Evolutionary conservation across 2,888 invertebrate genomes (phyloP), one percentile per base, ranked within the genome.

Genomic region (Acleris holmiana): DNA sequence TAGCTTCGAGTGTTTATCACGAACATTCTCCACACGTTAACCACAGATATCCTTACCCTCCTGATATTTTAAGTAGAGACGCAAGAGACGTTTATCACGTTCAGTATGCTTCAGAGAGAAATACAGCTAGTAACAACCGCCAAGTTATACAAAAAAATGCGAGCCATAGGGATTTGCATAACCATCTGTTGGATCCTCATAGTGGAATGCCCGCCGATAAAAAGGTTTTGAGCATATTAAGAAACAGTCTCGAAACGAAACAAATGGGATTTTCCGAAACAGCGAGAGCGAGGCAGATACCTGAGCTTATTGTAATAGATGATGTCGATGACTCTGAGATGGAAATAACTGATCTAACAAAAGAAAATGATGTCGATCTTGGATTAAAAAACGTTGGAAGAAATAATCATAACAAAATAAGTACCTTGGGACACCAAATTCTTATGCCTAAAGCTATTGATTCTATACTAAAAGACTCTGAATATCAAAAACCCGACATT

Each of bases 161-260:
- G 69, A 86, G 76, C 73, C 89, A 86, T 73, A 85, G 84, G 82
- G 90, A 88, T 69, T 66, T 78, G 60, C 82, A 85, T 71, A 66
- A 82, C 51, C 86, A 88, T 75, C 79, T 86, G 73, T 70, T 81
- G 68, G 87, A 88, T 61, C 69, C 80, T 44, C 81, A 85, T 53
- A 85, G 79, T 67, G 88, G 90, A 48, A 84, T 91, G 25, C 94
- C 94, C 41, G 95, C 94, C n/a, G 94, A 96, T 78, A 95, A 95
- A 79, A 92, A 94, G 68, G 95, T 96, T n/a, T 85, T 96, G 67
- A 95, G 94, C 76, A 93, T 96, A 75, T 84, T 96, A 59, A 91
- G 96, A 75, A 95, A 94, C 73, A 96, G 95, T 81, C 89, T 96
- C 74, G 96, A 96, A 86, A 94, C 94, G 55, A 95, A 91, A 75